Percentiles rank a stretch among this genome's conserved stretches.
phyloP scores from a whole-genome alignment of 2,797 vertebrate species.

The Dendrocincla fuliginosa region DNA sequence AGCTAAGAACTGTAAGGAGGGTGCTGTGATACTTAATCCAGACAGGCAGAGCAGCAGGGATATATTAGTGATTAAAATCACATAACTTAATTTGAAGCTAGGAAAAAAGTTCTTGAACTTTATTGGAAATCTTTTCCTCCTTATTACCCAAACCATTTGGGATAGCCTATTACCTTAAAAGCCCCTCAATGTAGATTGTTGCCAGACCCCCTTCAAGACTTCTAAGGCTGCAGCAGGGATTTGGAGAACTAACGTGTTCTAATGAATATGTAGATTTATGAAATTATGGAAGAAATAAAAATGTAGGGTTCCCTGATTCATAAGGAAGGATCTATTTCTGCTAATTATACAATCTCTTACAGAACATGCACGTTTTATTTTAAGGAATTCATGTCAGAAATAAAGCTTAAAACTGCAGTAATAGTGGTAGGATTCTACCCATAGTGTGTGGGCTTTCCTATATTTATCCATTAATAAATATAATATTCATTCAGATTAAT shows the following conservation, averaged over 20 bases:
- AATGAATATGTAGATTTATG: background rate
- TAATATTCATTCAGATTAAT: background rate
- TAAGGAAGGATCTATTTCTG: background rate
- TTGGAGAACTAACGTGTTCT: background rate
- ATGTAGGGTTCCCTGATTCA: background rate
- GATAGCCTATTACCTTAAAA: background rate
- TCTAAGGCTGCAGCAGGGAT: background rate
- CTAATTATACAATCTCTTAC: background rate
- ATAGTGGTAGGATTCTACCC: background rate
- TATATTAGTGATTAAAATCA: background rate
- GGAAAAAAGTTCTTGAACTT: background rate
- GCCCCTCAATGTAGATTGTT: accelerated
- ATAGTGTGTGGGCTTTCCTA: background rate
- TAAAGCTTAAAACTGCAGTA: background rate
- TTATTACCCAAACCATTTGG: background rate
- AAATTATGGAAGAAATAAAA: background rate
- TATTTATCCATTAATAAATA: background rate
- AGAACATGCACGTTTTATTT: background rate
- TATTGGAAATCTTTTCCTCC: background rate
- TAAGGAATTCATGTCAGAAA: background rate
- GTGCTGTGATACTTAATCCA: background rate
- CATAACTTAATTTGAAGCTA: background rate
- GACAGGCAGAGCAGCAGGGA: background rate
- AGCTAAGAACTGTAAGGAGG: background rate
- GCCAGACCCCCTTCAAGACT: background rate